These are phyloP conservation scores for Bovichtus diacanthus DNA, from an alignment of 2,797 vertebrate species.

Conservation along the genomic window DNA sequence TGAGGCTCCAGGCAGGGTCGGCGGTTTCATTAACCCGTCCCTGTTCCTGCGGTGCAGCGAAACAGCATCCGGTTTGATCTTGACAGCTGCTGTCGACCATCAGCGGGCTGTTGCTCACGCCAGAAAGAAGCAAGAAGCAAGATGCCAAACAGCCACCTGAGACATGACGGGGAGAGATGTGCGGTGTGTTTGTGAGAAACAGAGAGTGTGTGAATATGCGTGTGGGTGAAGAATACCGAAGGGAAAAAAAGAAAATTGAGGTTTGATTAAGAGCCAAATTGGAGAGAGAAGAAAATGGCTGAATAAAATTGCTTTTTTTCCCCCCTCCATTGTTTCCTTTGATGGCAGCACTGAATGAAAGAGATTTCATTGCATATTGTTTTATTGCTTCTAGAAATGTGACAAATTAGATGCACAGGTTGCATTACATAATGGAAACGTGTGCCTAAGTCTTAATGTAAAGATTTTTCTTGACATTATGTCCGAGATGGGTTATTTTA, in stretches of 20 bases:
- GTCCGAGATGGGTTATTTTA: not conserved
- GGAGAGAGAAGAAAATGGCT: constrained; percentile 20
- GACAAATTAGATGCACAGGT: not conserved
- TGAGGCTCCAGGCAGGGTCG: constrained; percentile 37
- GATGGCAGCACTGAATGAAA: constrained; percentile 12
- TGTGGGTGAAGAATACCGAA: constrained; percentile 16
- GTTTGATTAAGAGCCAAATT: constrained; percentile 40
- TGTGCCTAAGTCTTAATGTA: not conserved
- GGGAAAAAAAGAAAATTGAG: constrained; percentile 16
- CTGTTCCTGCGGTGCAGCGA: constrained; percentile 8
- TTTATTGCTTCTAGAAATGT: constrained; percentile 4
- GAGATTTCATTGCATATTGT: not conserved
- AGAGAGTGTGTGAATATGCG: not conserved
- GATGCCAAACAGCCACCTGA: constrained; percentile 20
- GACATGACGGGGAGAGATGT: not conserved
- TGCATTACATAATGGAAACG: not conserved
- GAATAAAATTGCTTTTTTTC: constrained; percentile 19
- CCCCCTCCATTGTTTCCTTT: constrained; percentile 15
- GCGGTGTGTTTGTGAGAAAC: constrained; percentile 1
- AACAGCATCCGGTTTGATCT: constrained; percentile 25
- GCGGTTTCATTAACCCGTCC: constrained; percentile 64
- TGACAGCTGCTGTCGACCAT: constrained; percentile 40
- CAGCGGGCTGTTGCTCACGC: constrained; percentile 27
- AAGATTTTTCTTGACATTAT: not conserved
- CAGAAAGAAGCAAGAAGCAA: constrained; percentile 22